Evolutionary conservation across 2,888 invertebrate genomes (phyloP).

Genomic region (Stenchaetothrips biformis): DNA sequence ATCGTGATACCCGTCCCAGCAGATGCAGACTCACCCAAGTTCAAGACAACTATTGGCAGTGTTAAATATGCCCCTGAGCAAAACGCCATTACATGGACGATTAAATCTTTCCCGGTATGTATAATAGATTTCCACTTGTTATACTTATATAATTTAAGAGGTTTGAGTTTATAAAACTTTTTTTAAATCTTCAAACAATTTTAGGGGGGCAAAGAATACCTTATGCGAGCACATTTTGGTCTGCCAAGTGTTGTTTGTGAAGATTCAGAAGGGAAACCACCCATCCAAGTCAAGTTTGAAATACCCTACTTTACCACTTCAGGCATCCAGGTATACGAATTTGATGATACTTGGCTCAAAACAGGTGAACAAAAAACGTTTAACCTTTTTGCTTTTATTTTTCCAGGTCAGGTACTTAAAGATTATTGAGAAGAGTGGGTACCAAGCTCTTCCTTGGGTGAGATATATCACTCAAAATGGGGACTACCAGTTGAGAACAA

Average conservation of each 20-base stretch:
- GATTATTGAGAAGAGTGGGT: constrained; percentile 67
- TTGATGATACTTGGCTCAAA: constrained; percentile 26
- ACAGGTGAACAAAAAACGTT: not conserved
- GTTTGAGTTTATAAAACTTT: not conserved
- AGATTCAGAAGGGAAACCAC: constrained; percentile 59
- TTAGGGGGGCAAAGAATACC: constrained; percentile 61
- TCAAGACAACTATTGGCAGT: constrained; percentile 59
- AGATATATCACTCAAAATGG: constrained; percentile 67
- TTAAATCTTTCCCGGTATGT: constrained; percentile 58
- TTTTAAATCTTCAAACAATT: not conserved
- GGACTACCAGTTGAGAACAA: constrained; percentile 61
- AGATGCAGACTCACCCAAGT: constrained; percentile 66
- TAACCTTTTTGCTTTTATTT: not conserved
- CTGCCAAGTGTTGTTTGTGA: constrained; percentile 60
- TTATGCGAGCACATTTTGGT: constrained; percentile 64
- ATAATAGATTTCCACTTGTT: not conserved
- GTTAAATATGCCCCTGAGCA: constrained; percentile 62
- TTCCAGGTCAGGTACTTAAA: constrained; percentile 57
- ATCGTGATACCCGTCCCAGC: constrained; percentile 57
- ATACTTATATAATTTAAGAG: not conserved
- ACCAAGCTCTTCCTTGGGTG: constrained; percentile 66
- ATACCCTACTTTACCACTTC: constrained; percentile 68
- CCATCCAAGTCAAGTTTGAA: constrained; percentile 64
- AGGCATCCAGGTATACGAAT: constrained; percentile 56
- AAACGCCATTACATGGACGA: constrained; percentile 60